Conservation (phyloP, 2,888 invertebrate species). For the Pseudococcus longispinus region DNA sequence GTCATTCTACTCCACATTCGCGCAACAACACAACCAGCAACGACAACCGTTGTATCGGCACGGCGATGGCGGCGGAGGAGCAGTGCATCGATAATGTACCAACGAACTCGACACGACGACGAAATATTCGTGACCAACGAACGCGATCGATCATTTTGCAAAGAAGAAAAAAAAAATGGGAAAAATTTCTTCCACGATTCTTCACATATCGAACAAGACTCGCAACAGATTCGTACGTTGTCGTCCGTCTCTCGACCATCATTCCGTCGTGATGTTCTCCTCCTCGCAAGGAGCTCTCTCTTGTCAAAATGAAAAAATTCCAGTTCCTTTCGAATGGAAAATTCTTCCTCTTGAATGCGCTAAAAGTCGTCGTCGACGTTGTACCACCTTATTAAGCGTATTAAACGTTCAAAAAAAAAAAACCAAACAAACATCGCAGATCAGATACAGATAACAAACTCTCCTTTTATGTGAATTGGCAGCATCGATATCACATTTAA, state of each 20-base stretch:
- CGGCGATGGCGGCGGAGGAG: background rate
- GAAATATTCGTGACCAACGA: background rate
- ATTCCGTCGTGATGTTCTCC: background rate
- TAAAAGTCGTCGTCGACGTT: too few relatives aligned
- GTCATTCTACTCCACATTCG: slow-evolving; percentile 39
- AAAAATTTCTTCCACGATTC: background rate
- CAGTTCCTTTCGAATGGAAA: background rate
- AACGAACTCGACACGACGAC: background rate
- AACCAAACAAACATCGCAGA: too few relatives aligned
- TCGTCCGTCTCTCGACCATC: too few relatives aligned
- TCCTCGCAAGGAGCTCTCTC: background rate
- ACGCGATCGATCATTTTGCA: slow-evolving; percentile 6
- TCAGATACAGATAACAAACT: too few relatives aligned
- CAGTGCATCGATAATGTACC: background rate
- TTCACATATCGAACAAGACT: background rate
- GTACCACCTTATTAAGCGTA: background rate
- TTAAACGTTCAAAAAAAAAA: too few relatives aligned
- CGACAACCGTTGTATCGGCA: background rate
- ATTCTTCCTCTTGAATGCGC: background rate
- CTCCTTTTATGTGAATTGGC: too few relatives aligned
- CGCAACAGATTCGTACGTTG: background rate
- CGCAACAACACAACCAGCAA: background rate
- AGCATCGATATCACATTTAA: too few relatives aligned
- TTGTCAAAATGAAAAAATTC: background rate
- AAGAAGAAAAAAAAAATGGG: background rate